phyloP scores from a whole-genome alignment of 2,888 invertebrate genomes.

The Coelinius sp. region DNA sequence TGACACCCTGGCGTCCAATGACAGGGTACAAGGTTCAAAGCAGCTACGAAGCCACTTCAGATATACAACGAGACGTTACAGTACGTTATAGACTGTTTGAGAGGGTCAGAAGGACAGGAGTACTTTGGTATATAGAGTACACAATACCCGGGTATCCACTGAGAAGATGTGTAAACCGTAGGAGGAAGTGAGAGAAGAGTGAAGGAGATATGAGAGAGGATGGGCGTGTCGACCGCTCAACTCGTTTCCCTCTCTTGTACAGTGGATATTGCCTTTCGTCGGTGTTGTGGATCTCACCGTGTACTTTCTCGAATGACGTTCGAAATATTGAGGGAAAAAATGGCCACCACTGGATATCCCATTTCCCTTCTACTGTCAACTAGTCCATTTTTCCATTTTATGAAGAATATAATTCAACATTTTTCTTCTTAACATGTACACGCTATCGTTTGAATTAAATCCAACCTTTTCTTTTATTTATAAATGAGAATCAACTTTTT shows the following conservation, averaged over 20 bases:
- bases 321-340: slow-evolving; percentile 8
- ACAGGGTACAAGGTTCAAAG: slow-evolving; percentile 26
- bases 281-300: not conserved
- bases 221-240: slow-evolving; percentile 19
- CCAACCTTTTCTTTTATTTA: too few relatives aligned
- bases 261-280: slow-evolving; percentile 20
- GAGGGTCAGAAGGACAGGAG: slow-evolving; percentile 18
- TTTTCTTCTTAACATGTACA: too few relatives aligned
- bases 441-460: too few relatives aligned
- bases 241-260: slow-evolving; percentile 32
- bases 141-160: not conserved
- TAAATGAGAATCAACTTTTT: too few relatives aligned
- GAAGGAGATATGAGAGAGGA: slow-evolving; percentile 25
- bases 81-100: slow-evolving; percentile 16
- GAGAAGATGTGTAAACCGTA: slow-evolving; percentile 14
- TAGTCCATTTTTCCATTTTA: not conserved
- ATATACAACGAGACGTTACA: slow-evolving; percentile 5
- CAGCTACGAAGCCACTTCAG: not conserved
- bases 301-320: slow-evolving; percentile 3
- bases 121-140: slow-evolving; percentile 1
- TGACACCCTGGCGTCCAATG: slow-evolving; percentile 26
- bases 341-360: not conserved
- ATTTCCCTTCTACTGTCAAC: not conserved
- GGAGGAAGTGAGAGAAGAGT: slow-evolving; percentile 19
- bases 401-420: too few relatives aligned